Conservation (phyloP, 2,797 vertebrate genomes). For the Trachurus trachurus region DNA sequence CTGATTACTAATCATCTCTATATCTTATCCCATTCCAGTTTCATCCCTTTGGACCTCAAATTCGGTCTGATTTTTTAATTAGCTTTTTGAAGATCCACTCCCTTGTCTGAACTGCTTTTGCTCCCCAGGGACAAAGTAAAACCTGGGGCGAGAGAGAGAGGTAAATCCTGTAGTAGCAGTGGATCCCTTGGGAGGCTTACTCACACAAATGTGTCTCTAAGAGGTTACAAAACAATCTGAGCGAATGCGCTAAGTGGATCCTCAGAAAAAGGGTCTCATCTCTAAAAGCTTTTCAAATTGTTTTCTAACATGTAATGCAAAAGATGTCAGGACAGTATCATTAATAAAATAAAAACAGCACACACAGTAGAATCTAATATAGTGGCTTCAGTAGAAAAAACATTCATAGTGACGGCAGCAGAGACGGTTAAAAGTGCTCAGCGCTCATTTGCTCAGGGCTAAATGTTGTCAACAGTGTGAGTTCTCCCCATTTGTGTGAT, state of each 20-base stretch:
- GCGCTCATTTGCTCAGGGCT: constrained; percentile 5
- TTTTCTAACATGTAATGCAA: constrained; percentile 55
- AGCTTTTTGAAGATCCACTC: constrained; percentile 42
- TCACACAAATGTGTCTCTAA: constrained; percentile 59
- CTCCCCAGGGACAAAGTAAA: constrained; percentile 43
- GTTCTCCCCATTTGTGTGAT: not conserved
- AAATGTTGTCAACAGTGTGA: not conserved
- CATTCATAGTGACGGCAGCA: not conserved
- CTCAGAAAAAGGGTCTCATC: constrained; percentile 29
- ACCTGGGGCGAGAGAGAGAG: constrained; percentile 46
- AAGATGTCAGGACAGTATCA: constrained; percentile 29
- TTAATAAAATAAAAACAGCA: constrained; percentile 18
- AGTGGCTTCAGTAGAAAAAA: not conserved
- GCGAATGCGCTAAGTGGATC: constrained; percentile 47
- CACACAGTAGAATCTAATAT: constrained; percentile 8
- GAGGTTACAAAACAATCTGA: constrained; percentile 56
- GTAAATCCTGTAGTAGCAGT: constrained; percentile 46
- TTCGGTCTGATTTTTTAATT: constrained; percentile 52
- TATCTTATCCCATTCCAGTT: constrained; percentile 56
- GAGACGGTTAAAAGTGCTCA: not conserved
- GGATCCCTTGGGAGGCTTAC: constrained; percentile 53
- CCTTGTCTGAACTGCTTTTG: constrained; percentile 42
- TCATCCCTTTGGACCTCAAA: constrained; percentile 50
- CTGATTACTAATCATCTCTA: constrained; percentile 75
- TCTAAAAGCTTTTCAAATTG: constrained; percentile 56